A percentile compares a stretch with the other conserved stretches of the same genome.
phyloP scores from a whole-genome alignment of 2,113 vertebrate genomes.

The Dasyprocta punctata region DNA sequence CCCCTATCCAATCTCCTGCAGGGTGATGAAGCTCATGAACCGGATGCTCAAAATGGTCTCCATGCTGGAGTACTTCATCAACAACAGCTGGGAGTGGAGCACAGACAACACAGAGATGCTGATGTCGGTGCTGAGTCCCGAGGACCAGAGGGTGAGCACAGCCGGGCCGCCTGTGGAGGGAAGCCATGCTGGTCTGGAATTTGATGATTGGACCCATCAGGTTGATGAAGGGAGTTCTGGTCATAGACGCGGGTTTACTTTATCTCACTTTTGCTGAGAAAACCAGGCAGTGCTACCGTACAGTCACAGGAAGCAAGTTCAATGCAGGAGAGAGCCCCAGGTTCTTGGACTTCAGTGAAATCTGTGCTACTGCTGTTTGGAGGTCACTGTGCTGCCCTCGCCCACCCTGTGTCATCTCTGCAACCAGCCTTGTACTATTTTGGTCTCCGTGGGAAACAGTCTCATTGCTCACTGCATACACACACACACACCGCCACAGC shows the following conservation, averaged over 20 bases:
- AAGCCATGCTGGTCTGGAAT: not conserved
- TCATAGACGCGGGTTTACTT: not conserved
- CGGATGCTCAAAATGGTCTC: conserved; percentile 91
- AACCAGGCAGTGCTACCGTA: not conserved
- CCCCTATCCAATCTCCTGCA: conserved; percentile 68
- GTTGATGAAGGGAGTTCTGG: not conserved
- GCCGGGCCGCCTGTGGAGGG: not conserved
- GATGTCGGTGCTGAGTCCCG: conserved; percentile 91
- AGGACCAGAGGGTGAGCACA: conserved; percentile 92
- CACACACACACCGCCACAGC: too few species aligned
- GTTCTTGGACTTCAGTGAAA: not conserved
- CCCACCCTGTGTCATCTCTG: not conserved
- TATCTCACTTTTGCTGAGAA: not conserved
- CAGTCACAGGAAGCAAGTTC: not conserved
- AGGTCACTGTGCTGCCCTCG: not conserved
- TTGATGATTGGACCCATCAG: not conserved
- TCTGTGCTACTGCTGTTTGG: not conserved
- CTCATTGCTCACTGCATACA: too few species aligned
- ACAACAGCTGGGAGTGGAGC: conserved; percentile 96
- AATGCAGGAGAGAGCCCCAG: not conserved
- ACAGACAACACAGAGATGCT: conserved; percentile 95
- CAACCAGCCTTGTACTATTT: not conserved
- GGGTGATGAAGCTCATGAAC: conserved; percentile 95
- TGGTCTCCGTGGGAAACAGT: not conserved
- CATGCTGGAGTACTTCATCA: conserved; percentile 95